Evolutionary conservation across 1,140 invertebrate genomes (phyloP).

Genomic region (Odontomachus brunneus): DNA sequence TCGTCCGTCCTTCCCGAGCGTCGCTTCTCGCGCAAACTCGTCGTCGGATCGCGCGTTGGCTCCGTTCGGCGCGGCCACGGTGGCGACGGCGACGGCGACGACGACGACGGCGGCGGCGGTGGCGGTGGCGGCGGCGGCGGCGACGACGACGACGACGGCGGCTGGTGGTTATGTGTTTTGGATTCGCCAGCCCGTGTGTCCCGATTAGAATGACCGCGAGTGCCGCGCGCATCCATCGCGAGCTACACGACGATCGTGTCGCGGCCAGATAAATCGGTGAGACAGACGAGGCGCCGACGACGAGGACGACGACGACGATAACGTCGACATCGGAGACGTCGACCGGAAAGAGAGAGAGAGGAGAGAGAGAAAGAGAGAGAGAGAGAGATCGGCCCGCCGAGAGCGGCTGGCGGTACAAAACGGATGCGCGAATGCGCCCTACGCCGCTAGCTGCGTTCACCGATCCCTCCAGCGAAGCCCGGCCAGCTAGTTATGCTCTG

Average conservation of each 20-base stretch:
- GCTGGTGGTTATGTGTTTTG: slow-evolving; percentile 70
- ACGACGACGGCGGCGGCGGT: slow-evolving; percentile 48
- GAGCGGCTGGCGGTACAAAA: not conserved
- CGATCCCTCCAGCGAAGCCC: not conserved
- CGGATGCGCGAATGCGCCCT: slow-evolving; percentile 57
- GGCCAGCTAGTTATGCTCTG: not conserved
- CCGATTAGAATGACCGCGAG: slow-evolving; percentile 69
- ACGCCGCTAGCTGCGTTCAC: slow-evolving; percentile 3
- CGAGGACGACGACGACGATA: not conserved
- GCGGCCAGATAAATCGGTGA: slow-evolving; percentile 65
- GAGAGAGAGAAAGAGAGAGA: no score
- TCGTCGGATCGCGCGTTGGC: not conserved
- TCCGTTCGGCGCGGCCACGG: not conserved
- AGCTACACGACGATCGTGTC: slow-evolving; percentile 42
- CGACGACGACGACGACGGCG: not conserved
- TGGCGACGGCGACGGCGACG: not conserved
- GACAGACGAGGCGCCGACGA: not conserved
- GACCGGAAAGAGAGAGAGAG: no score
- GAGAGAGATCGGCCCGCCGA: not conserved
- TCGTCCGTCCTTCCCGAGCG: not conserved
- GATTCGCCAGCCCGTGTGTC: slow-evolving; percentile 47
- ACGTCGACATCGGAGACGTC: not conserved
- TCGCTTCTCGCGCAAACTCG: not conserved
- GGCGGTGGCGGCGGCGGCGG: not conserved
- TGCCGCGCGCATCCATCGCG: slow-evolving; percentile 70